Conservation (phyloP, 2,113 vertebrate species). For the Stercorarius parasiticus region DNA sequence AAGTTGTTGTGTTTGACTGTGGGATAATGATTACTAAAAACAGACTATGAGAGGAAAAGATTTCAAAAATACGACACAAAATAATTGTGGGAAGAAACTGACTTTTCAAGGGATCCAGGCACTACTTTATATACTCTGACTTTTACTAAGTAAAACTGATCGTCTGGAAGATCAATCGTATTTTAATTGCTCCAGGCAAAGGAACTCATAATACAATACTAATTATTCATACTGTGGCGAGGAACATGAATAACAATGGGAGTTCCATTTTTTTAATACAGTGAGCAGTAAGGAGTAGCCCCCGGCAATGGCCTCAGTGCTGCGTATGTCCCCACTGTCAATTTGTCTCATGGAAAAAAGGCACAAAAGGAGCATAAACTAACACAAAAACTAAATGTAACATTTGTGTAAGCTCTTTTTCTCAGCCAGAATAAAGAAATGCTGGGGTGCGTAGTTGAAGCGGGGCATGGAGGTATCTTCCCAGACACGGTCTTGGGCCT, state of each 20-base stretch:
- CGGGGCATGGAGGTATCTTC: not conserved
- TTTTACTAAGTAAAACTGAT: not conserved
- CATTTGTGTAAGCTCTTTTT: not conserved
- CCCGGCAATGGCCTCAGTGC: too few relatives aligned
- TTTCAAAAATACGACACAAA: not conserved
- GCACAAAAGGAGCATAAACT: not conserved
- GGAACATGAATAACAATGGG: not conserved
- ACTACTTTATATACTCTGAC: not conserved
- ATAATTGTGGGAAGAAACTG: not conserved
- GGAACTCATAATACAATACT: not conserved
- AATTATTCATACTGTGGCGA: not conserved
- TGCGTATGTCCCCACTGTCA: accelerated
- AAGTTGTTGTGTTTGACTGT: not conserved
- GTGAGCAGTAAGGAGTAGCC: not conserved
- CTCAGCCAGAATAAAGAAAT: not conserved
- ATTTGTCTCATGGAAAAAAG: not conserved
- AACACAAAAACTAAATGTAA: not conserved
- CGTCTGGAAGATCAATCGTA: not conserved
- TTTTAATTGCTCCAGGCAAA: not conserved
- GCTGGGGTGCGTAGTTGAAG: not conserved
- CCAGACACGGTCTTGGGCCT: accelerated
- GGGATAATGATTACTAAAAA: not conserved
- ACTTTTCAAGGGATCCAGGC: not conserved
- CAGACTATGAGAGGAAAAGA: not conserved
- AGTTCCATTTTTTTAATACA: not conserved